Evolutionary conservation across 2,113 vertebrate genomes (phyloP), one percentile per base, ranked within the genome.

Genomic region (Tragelaphus buxtoni): DNA sequence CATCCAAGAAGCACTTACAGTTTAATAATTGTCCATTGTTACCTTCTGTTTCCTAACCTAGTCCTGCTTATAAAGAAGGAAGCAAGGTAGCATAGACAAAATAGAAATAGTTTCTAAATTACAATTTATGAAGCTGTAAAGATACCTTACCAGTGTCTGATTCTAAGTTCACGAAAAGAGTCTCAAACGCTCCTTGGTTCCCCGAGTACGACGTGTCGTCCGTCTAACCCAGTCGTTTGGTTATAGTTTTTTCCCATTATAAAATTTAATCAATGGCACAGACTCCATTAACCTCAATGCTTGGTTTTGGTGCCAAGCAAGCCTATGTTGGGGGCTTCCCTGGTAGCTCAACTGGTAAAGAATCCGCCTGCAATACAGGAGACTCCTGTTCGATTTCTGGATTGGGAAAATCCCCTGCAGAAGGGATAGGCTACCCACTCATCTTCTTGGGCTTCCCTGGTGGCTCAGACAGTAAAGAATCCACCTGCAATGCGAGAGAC

Each of bases 401-500:
- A 9, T 11, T 1, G 65, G 65, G 65, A 22, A 22, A n/a, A 5
- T 11, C 65, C 65, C n/a, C 65, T 22, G 4, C 1, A 39, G 65
- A 39, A 39, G 9, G 65, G 1, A 39, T 0, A 18, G 18, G 65
- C 65, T 22, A 3, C 65, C 65, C 65, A 69, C 65, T 39, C 63
- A 11, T 22, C 18, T 69, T 69, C 18, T 4, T 69, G n/a, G 63
- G 63, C n/a, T 35, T 20, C 63, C n/a, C n/a, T 39, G n/a, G 18
- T 22, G n/a, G n/a, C 18, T 39, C n/a, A 69, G 65, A 6, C 2
- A 69, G n/a, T 9, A 11, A 35, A 35, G n/a, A 22, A 35, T 39
- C n/a, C 18, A 5, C 4, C n/a, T 22, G 65, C 65, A 39, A 1
- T 22, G 65, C 0, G 0, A 22, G n/a, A 39, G n/a, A 6, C 18